Evolutionary conservation across 2,113 vertebrate genomes (phyloP).

Genomic region (Cyanistes caeruleus): DNA sequence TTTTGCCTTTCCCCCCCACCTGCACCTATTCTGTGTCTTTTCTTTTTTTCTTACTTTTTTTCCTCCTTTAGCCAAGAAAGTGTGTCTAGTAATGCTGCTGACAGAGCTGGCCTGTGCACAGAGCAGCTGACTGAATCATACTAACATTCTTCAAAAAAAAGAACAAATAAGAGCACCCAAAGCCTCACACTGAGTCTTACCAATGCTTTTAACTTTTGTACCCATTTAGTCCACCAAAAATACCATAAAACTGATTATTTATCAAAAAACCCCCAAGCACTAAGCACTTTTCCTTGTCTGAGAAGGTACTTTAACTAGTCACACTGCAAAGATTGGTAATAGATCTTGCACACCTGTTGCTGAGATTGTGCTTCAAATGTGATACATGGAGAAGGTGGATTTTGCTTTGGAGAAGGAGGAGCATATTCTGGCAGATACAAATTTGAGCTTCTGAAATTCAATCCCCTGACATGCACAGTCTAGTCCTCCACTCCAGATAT

Average conservation of each 20-base stretch:
- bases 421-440: not conserved
- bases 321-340: not conserved
- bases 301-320: not conserved
- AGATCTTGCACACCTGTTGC: not conserved
- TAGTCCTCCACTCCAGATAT: not conserved
- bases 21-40: not conserved
- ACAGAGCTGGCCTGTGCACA: not conserved
- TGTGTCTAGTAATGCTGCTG: not conserved
- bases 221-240: not conserved
- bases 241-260: not conserved
- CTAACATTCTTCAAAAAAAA: not conserved
- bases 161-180: not conserved
- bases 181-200: not conserved
- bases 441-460: not conserved
- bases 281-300: not conserved
- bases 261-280: not conserved
- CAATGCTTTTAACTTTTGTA: not conserved
- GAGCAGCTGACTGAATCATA: not conserved
- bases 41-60: not conserved
- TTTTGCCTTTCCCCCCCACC: fast-evolving
- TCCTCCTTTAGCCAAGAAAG: not conserved
- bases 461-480: too few relatives aligned
- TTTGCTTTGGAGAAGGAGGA: not conserved
- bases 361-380: not conserved
- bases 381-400: not conserved